Conservation (phyloP, 1,140 invertebrate genomes). For the Bombus picipes region DNA sequence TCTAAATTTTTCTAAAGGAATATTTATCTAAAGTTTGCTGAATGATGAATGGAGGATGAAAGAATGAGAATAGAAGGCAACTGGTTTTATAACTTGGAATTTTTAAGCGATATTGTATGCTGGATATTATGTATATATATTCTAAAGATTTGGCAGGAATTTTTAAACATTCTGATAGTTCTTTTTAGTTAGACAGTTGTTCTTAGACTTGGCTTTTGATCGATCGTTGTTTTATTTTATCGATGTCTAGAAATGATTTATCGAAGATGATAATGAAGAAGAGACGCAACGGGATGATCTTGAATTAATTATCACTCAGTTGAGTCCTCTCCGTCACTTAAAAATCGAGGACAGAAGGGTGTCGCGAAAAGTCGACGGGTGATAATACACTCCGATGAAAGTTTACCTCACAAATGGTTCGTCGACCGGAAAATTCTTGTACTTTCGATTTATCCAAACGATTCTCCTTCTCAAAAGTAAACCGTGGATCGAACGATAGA, state of each 20-base stretch:
- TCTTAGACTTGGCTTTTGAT: not conserved
- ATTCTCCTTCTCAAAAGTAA: not conserved
- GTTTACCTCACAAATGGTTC: slow-evolving; percentile 15
- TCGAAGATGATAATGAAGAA: not conserved
- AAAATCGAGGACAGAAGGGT: slow-evolving; percentile 54
- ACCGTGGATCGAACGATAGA: too few relatives aligned
- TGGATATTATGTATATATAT: not conserved
- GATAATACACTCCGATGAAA: slow-evolving; percentile 13
- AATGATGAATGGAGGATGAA: not conserved
- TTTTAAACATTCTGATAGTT: not conserved
- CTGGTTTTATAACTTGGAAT: too few relatives aligned
- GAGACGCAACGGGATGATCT: slow-evolving; percentile 26
- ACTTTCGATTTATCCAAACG: not conserved
- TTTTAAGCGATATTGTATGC: not conserved
- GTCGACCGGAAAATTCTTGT: slow-evolving; percentile 20
- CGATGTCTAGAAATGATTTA: not conserved
- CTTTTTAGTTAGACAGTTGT: too few relatives aligned
- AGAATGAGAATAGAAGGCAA: not conserved
- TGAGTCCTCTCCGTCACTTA: slow-evolving; percentile 40
- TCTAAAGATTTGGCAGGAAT: not conserved
- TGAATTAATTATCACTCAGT: slow-evolving; percentile 36
- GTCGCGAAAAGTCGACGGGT: slow-evolving; percentile 15
- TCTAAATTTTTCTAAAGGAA: not conserved
- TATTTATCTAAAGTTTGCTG: not conserved
- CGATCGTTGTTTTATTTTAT: not conserved